phyloP scores from a whole-genome alignment of 2,113 vertebrate genomes.

The Mystacornis crossleyi region DNA sequence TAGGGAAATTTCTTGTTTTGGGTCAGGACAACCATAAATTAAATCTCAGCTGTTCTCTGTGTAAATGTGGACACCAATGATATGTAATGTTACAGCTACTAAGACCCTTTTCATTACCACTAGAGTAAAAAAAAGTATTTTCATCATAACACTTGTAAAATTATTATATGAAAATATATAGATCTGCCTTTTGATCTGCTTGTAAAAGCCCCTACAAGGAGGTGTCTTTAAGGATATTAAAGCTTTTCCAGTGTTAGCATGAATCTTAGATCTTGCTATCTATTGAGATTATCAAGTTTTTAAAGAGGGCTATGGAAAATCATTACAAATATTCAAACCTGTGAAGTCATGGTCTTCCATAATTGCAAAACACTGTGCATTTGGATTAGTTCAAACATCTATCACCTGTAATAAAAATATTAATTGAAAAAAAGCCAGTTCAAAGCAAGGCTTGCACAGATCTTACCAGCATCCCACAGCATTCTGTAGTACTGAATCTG shows the following conservation, averaged over 20 bases:
- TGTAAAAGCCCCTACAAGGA: not conserved
- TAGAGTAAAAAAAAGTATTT: conserved; percentile 1
- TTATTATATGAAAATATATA: conserved; percentile 8
- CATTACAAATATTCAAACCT: not conserved
- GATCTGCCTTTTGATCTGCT: conserved; percentile 14
- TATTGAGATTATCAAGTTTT: not conserved
- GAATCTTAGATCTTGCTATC: not conserved
- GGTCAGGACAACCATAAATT: not conserved
- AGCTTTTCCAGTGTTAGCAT: not conserved
- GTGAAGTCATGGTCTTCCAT: not conserved
- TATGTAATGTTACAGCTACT: not conserved
- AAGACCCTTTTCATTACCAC: not conserved
- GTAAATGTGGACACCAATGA: not conserved
- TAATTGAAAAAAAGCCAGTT: not conserved
- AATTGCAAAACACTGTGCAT: not conserved
- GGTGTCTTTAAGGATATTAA: not conserved
- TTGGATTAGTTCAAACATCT: not conserved
- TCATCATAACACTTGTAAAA: conserved; percentile 11
- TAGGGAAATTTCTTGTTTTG: not conserved
- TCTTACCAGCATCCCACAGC: not conserved
- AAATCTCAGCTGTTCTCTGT: not conserved
- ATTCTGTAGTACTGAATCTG: not conserved
- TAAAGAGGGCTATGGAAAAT: not conserved
- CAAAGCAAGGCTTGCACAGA: not conserved
- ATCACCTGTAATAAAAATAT: not conserved